phyloP scores from a whole-genome alignment of 2,797 vertebrate species.

The Sandelia bainsii region DNA sequence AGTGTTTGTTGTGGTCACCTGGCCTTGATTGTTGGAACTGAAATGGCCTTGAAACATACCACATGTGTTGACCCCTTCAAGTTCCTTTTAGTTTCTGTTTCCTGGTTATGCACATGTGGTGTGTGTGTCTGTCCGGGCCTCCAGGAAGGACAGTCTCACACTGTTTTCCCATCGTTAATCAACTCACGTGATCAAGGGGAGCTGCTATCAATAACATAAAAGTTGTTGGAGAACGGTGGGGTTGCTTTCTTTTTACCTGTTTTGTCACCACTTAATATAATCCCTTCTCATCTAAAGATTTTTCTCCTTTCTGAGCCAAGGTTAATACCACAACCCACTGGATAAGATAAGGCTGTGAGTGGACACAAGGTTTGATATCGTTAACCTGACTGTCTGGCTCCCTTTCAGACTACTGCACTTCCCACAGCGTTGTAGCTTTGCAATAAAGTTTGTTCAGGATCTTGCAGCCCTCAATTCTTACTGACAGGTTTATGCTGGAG shows the following conservation, averaged over 20 bases:
- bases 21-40: constrained; percentile 12
- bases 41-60: constrained; percentile 27
- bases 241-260: constrained; percentile 3
- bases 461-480: constrained; percentile 22
- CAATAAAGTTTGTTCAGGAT: constrained; percentile 11
- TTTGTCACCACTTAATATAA: constrained; percentile 59
- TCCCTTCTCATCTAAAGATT: constrained; percentile 55
- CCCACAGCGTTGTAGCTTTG: constrained; percentile 25
- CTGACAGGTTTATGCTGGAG: constrained; percentile 65
- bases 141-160: constrained; percentile 42
- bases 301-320: constrained; percentile 60
- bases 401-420: not conserved
- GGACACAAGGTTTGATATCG: constrained; percentile 67
- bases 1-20: not conserved
- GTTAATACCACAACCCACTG: constrained; percentile 61
- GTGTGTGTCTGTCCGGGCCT: constrained; percentile 14
- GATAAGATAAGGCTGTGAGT: constrained; percentile 69
- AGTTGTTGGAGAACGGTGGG: constrained; percentile 1
- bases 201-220: constrained; percentile 63
- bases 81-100: constrained; percentile 49
- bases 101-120: constrained; percentile 44
- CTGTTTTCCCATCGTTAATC: constrained; percentile 77
- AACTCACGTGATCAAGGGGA: constrained; percentile 75
- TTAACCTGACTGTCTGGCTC: constrained; percentile 40
- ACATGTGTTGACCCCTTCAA: constrained; percentile 15